phyloP scores from a whole-genome alignment of 2,888 invertebrate species.

The Parapristionchus giblindavisi region DNA sequence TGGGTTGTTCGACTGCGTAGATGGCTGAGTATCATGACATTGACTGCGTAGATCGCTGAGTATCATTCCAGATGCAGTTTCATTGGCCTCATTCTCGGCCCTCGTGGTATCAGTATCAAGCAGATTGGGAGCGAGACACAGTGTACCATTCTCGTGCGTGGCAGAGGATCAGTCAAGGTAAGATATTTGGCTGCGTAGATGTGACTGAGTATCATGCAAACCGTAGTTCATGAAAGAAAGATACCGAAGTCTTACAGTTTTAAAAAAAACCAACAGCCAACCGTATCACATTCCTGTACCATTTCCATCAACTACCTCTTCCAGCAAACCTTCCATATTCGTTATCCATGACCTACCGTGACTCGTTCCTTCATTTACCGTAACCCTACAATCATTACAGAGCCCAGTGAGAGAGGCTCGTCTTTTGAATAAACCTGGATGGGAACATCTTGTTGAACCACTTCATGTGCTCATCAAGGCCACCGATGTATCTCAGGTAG shows the following conservation, averaged over 20 bases:
- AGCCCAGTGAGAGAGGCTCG: constrained; percentile 48
- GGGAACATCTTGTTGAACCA: constrained; percentile 60
- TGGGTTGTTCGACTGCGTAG: not conserved
- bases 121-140: constrained; percentile 56
- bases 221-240: too few relatives aligned
- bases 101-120: constrained; percentile 63
- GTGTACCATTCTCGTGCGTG: constrained; percentile 60
- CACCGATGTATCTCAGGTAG: constrained; percentile 40
- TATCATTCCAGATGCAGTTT: constrained; percentile 35
- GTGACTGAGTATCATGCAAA: too few relatives aligned
- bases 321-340: too few relatives aligned
- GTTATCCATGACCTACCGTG: constrained; percentile 12
- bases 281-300: too few relatives aligned
- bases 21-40: too few relatives aligned
- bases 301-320: too few relatives aligned
- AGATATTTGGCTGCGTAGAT: not conserved
- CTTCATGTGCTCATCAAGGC: constrained; percentile 61
- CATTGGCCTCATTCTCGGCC: constrained; percentile 58
- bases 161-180: constrained; percentile 58
- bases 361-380: not conserved
- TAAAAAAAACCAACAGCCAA: too few relatives aligned
- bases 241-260: too few relatives aligned
- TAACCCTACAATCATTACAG: too few relatives aligned
- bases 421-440: constrained; percentile 54
- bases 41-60: not conserved